A percentile compares a stretch with the other conserved stretches of the same genome.
These are phyloP conservation scores for Azemiops feae DNA, from an alignment of 2,113 vertebrate genomes.

Conservation along the genomic window DNA sequence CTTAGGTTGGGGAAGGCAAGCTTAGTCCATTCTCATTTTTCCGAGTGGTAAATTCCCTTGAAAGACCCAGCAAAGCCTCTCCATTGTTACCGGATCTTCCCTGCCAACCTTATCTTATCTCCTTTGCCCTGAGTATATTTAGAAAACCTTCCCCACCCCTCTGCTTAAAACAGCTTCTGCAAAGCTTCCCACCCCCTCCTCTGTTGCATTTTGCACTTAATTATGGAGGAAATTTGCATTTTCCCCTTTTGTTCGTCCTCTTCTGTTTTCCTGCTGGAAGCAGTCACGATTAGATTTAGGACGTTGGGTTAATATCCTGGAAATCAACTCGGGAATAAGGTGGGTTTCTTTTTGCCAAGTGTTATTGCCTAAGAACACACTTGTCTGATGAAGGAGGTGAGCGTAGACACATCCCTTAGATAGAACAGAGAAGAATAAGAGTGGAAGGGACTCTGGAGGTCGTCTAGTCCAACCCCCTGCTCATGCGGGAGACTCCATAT, in stretches of 20 bases:
- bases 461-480: too few relatives aligned
- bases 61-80: neutral
- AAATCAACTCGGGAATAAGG: neutral
- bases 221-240: slow-evolving; percentile 10
- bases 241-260: neutral
- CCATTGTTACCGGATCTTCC: neutral
- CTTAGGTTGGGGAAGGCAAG: neutral
- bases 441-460: too few relatives aligned
- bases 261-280: neutral
- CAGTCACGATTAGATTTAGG: neutral
- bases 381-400: neutral
- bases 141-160: neutral
- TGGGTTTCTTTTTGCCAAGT: too few relatives aligned
- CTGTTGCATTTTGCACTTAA: neutral
- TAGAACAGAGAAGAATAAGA: too few relatives aligned
- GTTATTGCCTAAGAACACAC: neutral
- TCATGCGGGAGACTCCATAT: too few relatives aligned
- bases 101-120: neutral
- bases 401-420: neutral
- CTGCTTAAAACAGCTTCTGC: neutral
- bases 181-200: neutral
- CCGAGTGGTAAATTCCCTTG: neutral
- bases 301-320: neutral
- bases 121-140: neutral
- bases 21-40: neutral